Percentiles rank a stretch among this genome's conserved stretches.
Conservation (phyloP, 2,113 vertebrate species). For the Mesocricetus auratus region DNA sequence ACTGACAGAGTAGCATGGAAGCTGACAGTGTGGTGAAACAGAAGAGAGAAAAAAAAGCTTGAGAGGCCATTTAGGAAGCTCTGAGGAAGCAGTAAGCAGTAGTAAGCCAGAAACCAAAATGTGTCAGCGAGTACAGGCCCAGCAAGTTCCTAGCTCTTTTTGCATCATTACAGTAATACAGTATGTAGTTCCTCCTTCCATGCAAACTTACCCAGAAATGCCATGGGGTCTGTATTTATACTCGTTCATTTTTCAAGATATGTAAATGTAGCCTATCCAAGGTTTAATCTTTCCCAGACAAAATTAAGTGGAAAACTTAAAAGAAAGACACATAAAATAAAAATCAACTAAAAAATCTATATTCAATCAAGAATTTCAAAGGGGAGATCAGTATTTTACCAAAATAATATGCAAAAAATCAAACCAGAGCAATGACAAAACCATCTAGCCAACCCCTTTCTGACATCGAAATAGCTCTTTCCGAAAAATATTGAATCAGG, state of each 20-base stretch:
- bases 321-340: conserved; percentile 70
- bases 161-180: not conserved
- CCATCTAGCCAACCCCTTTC: conserved; percentile 24
- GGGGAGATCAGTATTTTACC: conserved; percentile 73
- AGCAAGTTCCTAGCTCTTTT: not conserved
- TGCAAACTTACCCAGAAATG: not conserved
- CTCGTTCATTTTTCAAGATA: conserved; percentile 27
- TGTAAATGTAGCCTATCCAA: not conserved
- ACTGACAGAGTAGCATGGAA: not conserved
- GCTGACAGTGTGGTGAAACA: not conserved
- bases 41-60: not conserved
- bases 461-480: not conserved
- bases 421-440: conserved; percentile 21
- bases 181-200: not conserved
- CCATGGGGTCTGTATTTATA: not conserved
- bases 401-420: conserved; percentile 65
- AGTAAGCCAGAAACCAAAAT: not conserved
- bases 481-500: conserved; percentile 46
- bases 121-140: not conserved
- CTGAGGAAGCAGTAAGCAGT: not conserved
- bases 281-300: conserved; percentile 64
- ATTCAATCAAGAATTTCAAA: conserved; percentile 77
- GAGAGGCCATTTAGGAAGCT: not conserved
- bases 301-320: conserved; percentile 66
- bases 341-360: conserved; percentile 63